Base-by-base conservation (phyloP, 2,113 vertebrate species). In the Otus sunia region DNA sequence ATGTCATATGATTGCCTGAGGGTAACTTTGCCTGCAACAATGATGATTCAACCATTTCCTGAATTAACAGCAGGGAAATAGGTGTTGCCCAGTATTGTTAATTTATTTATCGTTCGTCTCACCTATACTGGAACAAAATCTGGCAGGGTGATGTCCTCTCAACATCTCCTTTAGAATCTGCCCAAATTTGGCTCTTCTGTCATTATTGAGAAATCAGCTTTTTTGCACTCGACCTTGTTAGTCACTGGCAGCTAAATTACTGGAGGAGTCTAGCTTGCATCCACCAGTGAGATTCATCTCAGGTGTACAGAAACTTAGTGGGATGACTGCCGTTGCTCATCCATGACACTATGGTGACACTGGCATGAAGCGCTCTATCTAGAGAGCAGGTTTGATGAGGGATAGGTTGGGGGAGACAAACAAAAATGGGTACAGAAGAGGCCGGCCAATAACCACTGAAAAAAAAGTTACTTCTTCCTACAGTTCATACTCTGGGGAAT, bases 271-370 rank as follows among this genome's bases (percentile, higher is more conserved):
- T 29, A 22, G 23, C n/a, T 72, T 74, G 41, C 20, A 22, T 32
- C 21, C 49, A 19, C 11, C 15, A 0, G 1, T 32, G 13, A 17
- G 58, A 41, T 37, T 55, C 14, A 45, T 45, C 32, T 78, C n/a
- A 16, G 30, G 15, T 6, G 10, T 55, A 53, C 9, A 18, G 30
- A 50, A 47, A 47, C 6, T 22, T 34, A 79, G 41, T 18, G 37
- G 23, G 47, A 32, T 2, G 11, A 18, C 19, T 74, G 14, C 45
- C 8, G 2, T 25, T 34, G 59, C 52, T 83, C 1, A 0, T 23
- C 37, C 0, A 0, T 1, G 3, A 8, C 63, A 47, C 32, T 37
- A 18, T 39, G 47, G 29, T 22, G 8, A 11, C 23, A 27, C 18
- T 67, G 50, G 25, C 21, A 58, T 0, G 3, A 71, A 41, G 10